Evolutionary conservation across 2,797 vertebrate species (phyloP).

Genomic region (Typhlichthys subterraneus): DNA sequence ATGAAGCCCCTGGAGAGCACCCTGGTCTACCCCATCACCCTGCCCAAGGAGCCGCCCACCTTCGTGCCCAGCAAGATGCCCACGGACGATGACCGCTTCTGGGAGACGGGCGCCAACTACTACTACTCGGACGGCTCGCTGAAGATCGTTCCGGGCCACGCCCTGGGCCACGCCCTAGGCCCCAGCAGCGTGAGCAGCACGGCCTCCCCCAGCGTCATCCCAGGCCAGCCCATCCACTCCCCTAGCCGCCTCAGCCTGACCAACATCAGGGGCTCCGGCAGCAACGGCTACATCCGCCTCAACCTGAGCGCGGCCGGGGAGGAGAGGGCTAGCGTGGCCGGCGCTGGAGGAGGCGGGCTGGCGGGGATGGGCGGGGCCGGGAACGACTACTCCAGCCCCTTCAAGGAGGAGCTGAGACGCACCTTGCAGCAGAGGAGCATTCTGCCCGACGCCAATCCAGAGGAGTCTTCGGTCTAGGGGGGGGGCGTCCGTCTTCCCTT

Average conservation of each 20-base stretch:
- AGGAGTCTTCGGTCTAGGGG: conserved; percentile 93
- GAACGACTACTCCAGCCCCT: conserved; percentile 87
- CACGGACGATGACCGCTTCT: conserved; percentile 91
- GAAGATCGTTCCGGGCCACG: conserved; percentile 95
- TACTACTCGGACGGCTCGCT: conserved; percentile 95
- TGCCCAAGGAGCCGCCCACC: conserved; percentile 89
- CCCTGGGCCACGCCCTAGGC: conserved; percentile 87
- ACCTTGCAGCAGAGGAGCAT: conserved; percentile 93
- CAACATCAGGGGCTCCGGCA: conserved; percentile 86
- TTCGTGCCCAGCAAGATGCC: conserved; percentile 89
- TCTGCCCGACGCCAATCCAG: conserved; percentile 92
- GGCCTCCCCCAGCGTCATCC: conserved; percentile 87
- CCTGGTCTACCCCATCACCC: conserved; percentile 90
- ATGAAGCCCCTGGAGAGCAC: conserved; percentile 91
- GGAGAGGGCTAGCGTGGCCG: conserved; percentile 81
- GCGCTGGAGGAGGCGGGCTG: conserved; percentile 72
- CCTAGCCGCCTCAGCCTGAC: conserved; percentile 93
- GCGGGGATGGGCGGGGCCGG: conserved; percentile 71
- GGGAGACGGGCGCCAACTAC: conserved; percentile 92
- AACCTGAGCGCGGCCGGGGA: conserved; percentile 85
- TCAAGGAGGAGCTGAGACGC: conserved; percentile 92
- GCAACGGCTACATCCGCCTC: conserved; percentile 95
- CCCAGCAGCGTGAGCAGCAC: conserved; percentile 80
- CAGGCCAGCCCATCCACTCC: conserved; percentile 88
- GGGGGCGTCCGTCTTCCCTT: background rate